Evolutionary conservation across 2,797 vertebrate species (phyloP), one percentile per base, ranked within the genome.

Genomic region (Tenualosa ilisha): DNA sequence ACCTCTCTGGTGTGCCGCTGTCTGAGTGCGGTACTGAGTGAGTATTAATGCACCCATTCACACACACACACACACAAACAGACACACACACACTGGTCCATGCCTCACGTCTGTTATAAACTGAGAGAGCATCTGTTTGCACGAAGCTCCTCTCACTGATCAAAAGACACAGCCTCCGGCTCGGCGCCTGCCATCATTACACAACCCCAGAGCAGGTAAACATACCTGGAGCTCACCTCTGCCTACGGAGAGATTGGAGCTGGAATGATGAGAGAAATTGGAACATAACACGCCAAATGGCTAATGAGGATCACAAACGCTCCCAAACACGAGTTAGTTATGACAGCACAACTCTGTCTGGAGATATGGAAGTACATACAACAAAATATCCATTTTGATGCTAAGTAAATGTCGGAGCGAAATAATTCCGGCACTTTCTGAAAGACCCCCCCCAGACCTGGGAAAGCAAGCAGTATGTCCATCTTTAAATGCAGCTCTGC

Each of bases 91-190:
- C n/a, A 24, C 61, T 31, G 8, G 2, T 26, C 24, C 11, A 7
- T 37, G 65, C 65, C 51, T 53, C 31, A 72, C 24, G 31, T 84
- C 59, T 40, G 75, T 59, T 84, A 79, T 92, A 91, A 83, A 59
- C 82, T 63, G 54, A 65, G 92, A 94, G 93, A 94, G 92, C 92
- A 94, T 94, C 93, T 93, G 93, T 93, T 93, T 40, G 65, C 65
- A 87, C 86, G 84, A 63, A 88, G 87, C 88, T 91, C 87, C 88
- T 53, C 84, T 2, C 83, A 56, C 84, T 49, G 84, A 89, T 88
- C 90, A 87, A 51, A 59, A 84, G 90, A 82, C 89, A 87, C 86
- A 87, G 87, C 86, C 88, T 82, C 65, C 15, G 54, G 68, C 54
- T 89, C 24, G 53, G 61, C 31, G 65, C 6, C 65, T 3, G 31